phyloP scores from a whole-genome alignment of 2,888 invertebrate genomes.

The Siphlonurus alternatus region DNA sequence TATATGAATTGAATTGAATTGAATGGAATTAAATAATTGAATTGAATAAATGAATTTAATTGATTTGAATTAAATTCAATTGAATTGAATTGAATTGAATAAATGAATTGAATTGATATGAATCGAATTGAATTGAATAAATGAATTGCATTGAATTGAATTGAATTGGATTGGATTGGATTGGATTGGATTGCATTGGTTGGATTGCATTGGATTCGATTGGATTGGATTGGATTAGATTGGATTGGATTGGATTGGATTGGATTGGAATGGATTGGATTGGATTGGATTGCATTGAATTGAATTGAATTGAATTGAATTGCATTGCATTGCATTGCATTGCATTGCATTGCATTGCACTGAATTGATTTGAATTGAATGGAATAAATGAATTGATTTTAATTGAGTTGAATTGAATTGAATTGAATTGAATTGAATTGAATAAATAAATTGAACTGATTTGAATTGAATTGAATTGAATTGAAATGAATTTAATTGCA shows the following conservation, averaged over 20 bases:
- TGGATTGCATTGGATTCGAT: no score
- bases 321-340: constrained; percentile 14
- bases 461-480: constrained; percentile 13
- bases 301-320: no score
- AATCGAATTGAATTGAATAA: constrained; percentile 17
- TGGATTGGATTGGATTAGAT: constrained; percentile 14
- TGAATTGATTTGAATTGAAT: constrained; percentile 14
- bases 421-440: no score
- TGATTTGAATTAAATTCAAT: no score
- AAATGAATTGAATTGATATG: constrained; percentile 17
- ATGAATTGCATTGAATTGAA: no score
- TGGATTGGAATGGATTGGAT: constrained; percentile 14
- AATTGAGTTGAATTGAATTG: no score
- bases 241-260: constrained; percentile 16
- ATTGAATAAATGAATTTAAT: no score
- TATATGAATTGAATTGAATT: no score
- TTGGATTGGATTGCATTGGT: constrained; percentile 17
- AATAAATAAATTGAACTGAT: no score
- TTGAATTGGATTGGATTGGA: constrained; percentile 18
- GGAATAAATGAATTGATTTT: no score
- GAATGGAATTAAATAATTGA: no score
- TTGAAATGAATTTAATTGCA: no score
- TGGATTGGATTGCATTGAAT: constrained; percentile 13
- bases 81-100: constrained; percentile 19
- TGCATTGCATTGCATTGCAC: constrained; percentile 12